A percentile compares a stretch with the other conserved stretches of the same genome.
Evolutionary conservation across 2,888 invertebrate genomes (phyloP).

Genomic region (Selenia dentaria): DNA sequence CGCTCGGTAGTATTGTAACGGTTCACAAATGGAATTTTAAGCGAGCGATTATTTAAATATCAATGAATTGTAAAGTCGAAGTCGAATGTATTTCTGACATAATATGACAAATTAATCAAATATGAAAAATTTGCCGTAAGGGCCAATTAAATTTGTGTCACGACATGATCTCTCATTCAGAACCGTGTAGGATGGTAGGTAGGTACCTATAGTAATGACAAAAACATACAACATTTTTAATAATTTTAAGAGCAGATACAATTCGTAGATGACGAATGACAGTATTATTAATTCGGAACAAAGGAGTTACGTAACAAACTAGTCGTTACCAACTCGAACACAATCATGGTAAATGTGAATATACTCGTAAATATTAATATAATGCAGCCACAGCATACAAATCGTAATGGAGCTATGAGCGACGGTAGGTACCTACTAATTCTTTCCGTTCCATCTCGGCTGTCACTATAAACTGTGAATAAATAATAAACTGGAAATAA

Average conservation of each 20-base stretch:
- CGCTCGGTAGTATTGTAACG: constrained; percentile 38
- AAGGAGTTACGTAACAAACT: constrained; percentile 18
- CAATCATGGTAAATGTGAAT: constrained; percentile 15
- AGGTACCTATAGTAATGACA: too few relatives aligned
- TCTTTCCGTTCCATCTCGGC: constrained; percentile 29
- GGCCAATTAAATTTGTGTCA: too few relatives aligned
- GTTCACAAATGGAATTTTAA: constrained; percentile 37
- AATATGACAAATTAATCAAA: constrained; percentile 7
- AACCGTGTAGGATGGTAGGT: too few relatives aligned
- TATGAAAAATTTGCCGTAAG: constrained; percentile 8
- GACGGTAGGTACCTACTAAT: constrained; percentile 17
- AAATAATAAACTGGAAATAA: constrained; percentile 20
- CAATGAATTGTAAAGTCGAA: constrained; percentile 18
- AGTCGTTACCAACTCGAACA: neutral
- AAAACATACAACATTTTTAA: too few relatives aligned
- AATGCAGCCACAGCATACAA: constrained; percentile 11
- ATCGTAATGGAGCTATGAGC: constrained; percentile 21
- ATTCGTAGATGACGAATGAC: too few relatives aligned
- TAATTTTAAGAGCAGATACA: too few relatives aligned
- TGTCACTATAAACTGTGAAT: constrained; percentile 36
- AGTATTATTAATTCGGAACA: constrained; percentile 6
- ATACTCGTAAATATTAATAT: constrained; percentile 18
- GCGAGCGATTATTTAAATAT: constrained; percentile 23
- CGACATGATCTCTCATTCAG: too few relatives aligned
- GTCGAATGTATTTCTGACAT: constrained; percentile 19